Base-by-base conservation (phyloP, 2,797 vertebrate species). In the Micropoecilia bifurca region DNA sequence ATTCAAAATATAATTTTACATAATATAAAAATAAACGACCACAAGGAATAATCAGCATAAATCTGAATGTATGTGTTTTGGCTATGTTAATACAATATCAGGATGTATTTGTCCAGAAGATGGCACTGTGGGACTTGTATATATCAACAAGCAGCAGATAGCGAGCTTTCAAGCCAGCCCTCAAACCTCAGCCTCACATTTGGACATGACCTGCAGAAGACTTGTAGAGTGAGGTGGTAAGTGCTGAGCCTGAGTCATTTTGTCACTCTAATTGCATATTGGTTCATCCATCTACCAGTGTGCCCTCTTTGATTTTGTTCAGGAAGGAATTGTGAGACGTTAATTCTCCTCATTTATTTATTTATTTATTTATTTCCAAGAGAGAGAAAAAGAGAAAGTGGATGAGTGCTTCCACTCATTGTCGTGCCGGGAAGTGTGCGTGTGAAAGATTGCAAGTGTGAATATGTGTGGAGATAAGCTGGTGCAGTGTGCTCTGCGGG, bases 41-140 rank as follows among this genome's bases (percentile, higher is more conserved):
- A 25, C n/a, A 47, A 39, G 6, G 6, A 18, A 39, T 9, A 4
- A 47, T 28, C 10, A 25, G n/a, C 22, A n/a, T 22, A 48, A 13
- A 2, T 14, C 59, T 41, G 12, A 74, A 74, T 33, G n/a, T 59
- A 39, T 14, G 68, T 9, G 39, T 13, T 69, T 43, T 33, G 16
- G 6, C 3, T 18, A 3, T 53, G 46, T 53, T 33, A 48, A 71
- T 22, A 48, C 71, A 16, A 33, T 45, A 87, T 50, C 59, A 46
- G 66, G 41, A 50, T 6, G 2, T 0, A 12, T 80, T 61, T 84
- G 81, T 80, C 93, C 94, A 95, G 92, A 86, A 95, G 94, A 93
- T 95, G 94, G 94, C 93, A 93, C 86, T 95, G 93, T 93, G 92
- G 92, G 68, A 93, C 83, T 87, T 88, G 61, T 81, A 55, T 78